Percentiles rank a stretch among this genome's conserved stretches.
These are phyloP conservation scores for Notospermus geniculatus DNA, from an alignment of 1,140 invertebrate species.

Conservation along the genomic window DNA sequence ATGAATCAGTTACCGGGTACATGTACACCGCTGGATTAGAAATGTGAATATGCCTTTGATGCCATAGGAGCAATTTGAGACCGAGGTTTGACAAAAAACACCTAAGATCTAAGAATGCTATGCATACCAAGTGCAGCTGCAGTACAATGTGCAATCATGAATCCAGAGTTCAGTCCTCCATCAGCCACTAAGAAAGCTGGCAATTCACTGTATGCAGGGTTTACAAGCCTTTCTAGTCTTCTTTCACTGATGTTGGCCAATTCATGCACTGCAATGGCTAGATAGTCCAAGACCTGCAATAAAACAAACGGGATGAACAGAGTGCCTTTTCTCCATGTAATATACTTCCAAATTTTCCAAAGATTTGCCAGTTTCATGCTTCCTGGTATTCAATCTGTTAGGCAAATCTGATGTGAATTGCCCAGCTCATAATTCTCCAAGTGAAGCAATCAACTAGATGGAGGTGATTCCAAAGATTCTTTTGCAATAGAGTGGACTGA, in stretches of 20 bases:
- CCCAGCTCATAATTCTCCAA: background rate
- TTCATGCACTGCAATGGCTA: slow-evolving; percentile 74
- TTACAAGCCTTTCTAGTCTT: slow-evolving; percentile 69
- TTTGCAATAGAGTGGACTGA: too few relatives aligned
- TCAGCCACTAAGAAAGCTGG: slow-evolving; percentile 71
- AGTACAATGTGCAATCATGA: slow-evolving; percentile 75
- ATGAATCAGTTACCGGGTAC: too few relatives aligned
- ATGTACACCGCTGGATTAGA: too few relatives aligned
- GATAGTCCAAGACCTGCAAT: slow-evolving; percentile 64
- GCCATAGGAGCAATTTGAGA: too few relatives aligned
- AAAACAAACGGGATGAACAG: slow-evolving; percentile 12
- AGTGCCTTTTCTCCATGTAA: too few relatives aligned
- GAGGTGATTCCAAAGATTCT: too few relatives aligned
- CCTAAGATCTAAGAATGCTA: background rate
- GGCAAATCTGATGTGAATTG: background rate
- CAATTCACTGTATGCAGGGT: slow-evolving; percentile 67
- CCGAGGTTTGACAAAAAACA: too few relatives aligned
- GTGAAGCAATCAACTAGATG: too few relatives aligned
- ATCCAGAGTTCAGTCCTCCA: slow-evolving; percentile 74
- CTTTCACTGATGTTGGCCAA: slow-evolving; percentile 72
- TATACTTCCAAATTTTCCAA: too few relatives aligned
- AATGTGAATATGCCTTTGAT: too few relatives aligned
- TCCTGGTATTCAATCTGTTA: background rate
- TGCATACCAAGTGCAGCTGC: slow-evolving; percentile 66
- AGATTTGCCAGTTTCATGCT: too few relatives aligned